Evolutionary conservation across 2,888 invertebrate species (phyloP).

Genomic region (Aphidius colemani): DNA sequence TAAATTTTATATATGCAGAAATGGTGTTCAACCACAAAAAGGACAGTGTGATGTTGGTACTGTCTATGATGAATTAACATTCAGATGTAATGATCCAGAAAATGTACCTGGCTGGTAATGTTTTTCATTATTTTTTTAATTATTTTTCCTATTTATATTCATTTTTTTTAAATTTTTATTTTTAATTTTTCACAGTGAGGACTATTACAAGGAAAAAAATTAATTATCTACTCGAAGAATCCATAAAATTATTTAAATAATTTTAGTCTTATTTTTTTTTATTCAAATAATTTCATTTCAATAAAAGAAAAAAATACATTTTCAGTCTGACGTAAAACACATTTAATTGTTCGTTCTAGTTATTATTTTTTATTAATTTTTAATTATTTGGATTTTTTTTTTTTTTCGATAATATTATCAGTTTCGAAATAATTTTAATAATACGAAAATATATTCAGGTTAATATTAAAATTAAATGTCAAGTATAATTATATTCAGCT

Average conservation of each 20-base stretch:
- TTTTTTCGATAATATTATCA: too few relatives aligned
- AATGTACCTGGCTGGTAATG: conserved; percentile 78
- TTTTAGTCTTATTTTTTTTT: conserved; percentile 30
- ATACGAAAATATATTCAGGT: too few relatives aligned
- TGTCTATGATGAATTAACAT: conserved; percentile 79
- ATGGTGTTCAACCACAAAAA: conserved; percentile 76
- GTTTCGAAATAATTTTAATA: too few relatives aligned
- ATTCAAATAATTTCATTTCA: conserved; percentile 37
- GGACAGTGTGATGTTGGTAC: conserved; percentile 74
- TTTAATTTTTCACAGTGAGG: conserved; percentile 66
- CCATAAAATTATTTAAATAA: conserved; percentile 16
- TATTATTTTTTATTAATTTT: too few relatives aligned
- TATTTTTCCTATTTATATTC: conserved; percentile 10
- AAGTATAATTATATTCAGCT: too few relatives aligned
- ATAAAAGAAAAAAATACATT: conserved; percentile 43
- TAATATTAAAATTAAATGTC: too few relatives aligned
- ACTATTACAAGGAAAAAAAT: conserved; percentile 68
- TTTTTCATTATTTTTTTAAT: conserved; percentile 12
- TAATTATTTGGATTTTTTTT: too few relatives aligned
- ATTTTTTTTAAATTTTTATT: conserved; percentile 12
- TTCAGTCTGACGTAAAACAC: conserved; percentile 44
- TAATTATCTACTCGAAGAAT: conserved; percentile 27
- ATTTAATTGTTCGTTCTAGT: too few relatives aligned
- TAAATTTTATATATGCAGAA: conserved; percentile 82
- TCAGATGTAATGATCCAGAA: conserved; percentile 77